Evolutionary conservation across 2,797 vertebrate species (phyloP), one percentile per base, ranked within the genome.

Genomic region (Chrosomus eos): DNA sequence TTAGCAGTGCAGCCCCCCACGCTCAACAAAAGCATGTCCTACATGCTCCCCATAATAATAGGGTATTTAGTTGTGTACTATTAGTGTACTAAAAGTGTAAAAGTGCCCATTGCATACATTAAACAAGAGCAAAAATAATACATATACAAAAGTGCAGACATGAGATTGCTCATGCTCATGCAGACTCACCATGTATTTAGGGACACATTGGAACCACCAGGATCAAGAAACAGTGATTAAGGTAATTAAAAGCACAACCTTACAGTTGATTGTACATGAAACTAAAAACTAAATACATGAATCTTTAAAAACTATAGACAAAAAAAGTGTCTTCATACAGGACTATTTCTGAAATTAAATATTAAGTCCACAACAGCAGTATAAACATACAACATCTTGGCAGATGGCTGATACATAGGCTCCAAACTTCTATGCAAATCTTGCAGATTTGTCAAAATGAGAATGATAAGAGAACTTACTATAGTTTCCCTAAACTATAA

Each of bases 21-120:
- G 92, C 95, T 92, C 91, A 94, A 95, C 95, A 95, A 95, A 95
- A 94, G 94, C 94, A 92, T 93, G 90, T 91, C 92, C 93, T 93
- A 94, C 93, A 95, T 93, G 93, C 92, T 93, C 92, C 93, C 93
- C 60, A 80, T 67, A 79, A 85, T 75, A 82, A 87, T 62, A 58
- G 40, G 33, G 36, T 51, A 79, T 81, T 70, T 66, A 77, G 82
- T 31, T n/a, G n/a, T n/a, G n/a, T n/a, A n/a, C n/a, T n/a, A n/a
- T n/a, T 67, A 36, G 38, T 26, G 28, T 48, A 74, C 58, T 55
- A 43, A 75, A 74, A 67, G 55, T 53, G 21, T 33, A 74, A 23
- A 53, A 53, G 21, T 73, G 18, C 21, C 14, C 9, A 55, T 19
- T 66, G 77, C 43, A 70, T 68, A 36, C 31, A 51, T 31, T 16